Evolutionary conservation across 2,888 invertebrate species (phyloP).

Genomic region (Chesias legatella): DNA sequence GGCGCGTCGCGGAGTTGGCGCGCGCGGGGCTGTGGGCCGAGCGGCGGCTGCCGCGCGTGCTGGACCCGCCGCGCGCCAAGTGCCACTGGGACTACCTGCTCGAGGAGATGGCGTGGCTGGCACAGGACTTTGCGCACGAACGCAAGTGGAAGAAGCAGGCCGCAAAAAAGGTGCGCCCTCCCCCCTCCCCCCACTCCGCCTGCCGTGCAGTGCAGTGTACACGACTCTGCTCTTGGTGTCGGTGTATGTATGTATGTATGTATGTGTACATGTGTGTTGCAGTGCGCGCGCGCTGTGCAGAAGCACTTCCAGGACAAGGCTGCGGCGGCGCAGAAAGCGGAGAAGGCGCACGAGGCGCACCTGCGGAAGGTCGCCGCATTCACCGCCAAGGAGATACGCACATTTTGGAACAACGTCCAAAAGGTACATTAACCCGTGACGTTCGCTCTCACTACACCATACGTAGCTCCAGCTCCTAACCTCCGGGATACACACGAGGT

Average conservation of each 20-base stretch:
- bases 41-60: constrained; percentile 93
- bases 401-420: constrained; percentile 98
- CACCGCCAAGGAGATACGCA: constrained; percentile 95
- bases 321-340: constrained; percentile 92
- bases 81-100: constrained; percentile 99
- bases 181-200: not conserved
- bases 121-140: constrained; percentile 98
- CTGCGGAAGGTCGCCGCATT: constrained; percentile 92
- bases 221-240: too few relatives aligned
- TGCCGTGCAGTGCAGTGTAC: too few relatives aligned
- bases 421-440: constrained; percentile 81
- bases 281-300: constrained; percentile 94
- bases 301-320: constrained; percentile 96
- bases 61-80: constrained; percentile 93
- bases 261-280: too few relatives aligned
- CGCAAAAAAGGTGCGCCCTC: constrained; percentile 86
- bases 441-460: not conserved
- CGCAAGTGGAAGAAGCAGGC: constrained; percentile 98
- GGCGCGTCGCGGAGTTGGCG: constrained; percentile 93
- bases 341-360: constrained; percentile 94
- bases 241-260: too few relatives aligned
- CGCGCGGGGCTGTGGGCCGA: constrained; percentile 97
- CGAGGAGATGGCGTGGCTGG: constrained; percentile 99
- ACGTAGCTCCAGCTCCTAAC: not conserved
- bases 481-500: too few relatives aligned